phyloP scores from a whole-genome alignment of 2,797 vertebrate species.

The Intellagama lesueurii region DNA sequence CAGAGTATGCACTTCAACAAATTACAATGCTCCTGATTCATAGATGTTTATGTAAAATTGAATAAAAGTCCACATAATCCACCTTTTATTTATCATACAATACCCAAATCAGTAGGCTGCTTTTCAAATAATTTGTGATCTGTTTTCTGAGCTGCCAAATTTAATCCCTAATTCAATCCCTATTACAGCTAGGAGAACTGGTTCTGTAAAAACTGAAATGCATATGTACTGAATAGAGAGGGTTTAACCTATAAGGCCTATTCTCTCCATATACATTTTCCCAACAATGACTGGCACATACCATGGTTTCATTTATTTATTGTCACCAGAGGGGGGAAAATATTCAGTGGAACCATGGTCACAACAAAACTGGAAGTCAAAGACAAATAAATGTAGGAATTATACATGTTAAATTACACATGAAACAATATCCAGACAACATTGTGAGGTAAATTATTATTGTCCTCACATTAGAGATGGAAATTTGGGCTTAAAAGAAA shows the following conservation, averaged over 20 bases:
- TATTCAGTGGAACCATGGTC: neutral
- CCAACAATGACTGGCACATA: slow-evolving; percentile 34
- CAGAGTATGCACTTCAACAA: slow-evolving; percentile 24
- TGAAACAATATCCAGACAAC: neutral
- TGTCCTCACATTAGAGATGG: neutral
- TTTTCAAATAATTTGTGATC: neutral
- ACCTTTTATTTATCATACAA: neutral
- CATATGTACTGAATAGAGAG: slow-evolving; percentile 14
- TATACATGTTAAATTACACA: neutral
- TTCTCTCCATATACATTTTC: slow-evolving; percentile 34
- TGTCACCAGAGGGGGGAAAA: neutral
- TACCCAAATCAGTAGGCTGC: neutral
- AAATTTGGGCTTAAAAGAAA: neutral
- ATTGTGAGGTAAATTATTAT: neutral
- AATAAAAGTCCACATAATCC: slow-evolving; percentile 26
- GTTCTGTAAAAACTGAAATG: slow-evolving; percentile 57
- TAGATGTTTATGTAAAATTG: neutral
- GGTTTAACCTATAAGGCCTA: slow-evolving; percentile 49
- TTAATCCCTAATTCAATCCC: slow-evolving; percentile 5
- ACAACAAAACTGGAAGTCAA: neutral
- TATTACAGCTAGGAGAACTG: slow-evolving; percentile 19
- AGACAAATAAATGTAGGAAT: neutral
- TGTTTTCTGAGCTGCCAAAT: slow-evolving; percentile 29
- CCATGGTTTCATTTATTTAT: slow-evolving; percentile 7
- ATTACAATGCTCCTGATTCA: neutral